A percentile compares a stretch with the other conserved stretches of the same genome.
phyloP scores from a whole-genome alignment of 2,113 vertebrate genomes.

The Pyxicephalus adspersus region DNA sequence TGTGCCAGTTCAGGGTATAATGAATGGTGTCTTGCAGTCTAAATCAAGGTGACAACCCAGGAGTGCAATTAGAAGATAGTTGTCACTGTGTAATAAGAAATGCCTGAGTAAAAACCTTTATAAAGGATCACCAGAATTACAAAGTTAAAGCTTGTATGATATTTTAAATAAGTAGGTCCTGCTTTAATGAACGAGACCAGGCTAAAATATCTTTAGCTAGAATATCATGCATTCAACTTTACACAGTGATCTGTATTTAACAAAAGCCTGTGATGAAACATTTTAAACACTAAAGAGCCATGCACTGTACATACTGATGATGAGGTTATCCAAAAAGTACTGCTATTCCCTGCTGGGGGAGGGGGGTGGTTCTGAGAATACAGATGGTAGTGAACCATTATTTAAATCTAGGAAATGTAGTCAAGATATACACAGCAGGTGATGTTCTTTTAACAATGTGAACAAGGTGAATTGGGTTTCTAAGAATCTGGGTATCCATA shows the following conservation, averaged over 20 bases:
- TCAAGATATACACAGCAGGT: neutral
- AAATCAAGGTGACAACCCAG: too few relatives aligned
- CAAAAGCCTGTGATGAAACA: neutral
- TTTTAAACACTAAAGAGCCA: neutral
- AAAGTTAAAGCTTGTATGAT: neutral
- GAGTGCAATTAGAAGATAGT: too few relatives aligned
- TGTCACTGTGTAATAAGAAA: too few relatives aligned
- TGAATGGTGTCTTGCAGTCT: too few relatives aligned
- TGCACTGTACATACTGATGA: too few relatives aligned
- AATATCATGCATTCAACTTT: neutral
- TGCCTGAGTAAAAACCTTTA: too few relatives aligned
- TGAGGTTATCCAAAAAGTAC: too few relatives aligned
- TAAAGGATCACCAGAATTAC: neutral
- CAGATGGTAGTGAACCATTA: neutral
- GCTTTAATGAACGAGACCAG: too few relatives aligned
- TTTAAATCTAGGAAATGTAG: neutral
- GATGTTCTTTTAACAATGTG: neutral
- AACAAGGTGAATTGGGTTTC: neutral
- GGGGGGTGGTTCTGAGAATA: neutral
- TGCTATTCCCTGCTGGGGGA: slow-evolving; percentile 1
- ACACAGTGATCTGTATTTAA: neutral
- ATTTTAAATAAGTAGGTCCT: too few relatives aligned
- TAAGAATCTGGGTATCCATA: neutral
- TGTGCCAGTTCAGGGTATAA: too few relatives aligned
- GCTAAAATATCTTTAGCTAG: too few relatives aligned